These are phyloP conservation scores for Caenorhabditis inopinata DNA, from an alignment of 1,140 invertebrate genomes.

Conservation along the genomic window DNA sequence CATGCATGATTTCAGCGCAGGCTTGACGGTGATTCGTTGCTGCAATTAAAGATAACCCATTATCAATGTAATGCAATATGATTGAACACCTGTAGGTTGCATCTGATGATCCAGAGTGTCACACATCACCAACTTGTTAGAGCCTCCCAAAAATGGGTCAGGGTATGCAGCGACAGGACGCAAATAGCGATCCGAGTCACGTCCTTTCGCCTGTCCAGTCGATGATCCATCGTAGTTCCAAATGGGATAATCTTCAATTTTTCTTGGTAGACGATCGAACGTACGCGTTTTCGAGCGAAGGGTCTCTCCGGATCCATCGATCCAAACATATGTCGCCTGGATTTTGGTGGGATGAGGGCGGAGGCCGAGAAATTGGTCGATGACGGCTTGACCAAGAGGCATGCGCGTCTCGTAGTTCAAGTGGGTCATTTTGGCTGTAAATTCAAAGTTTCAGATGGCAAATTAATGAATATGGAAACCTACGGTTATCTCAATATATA, in stretches of 20 bases:
- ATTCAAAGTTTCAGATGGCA: background rate
- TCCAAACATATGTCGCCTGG: conserved; percentile 87
- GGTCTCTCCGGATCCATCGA: conserved; percentile 85
- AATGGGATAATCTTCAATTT: conserved; percentile 75
- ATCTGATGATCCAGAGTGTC: conserved; percentile 76
- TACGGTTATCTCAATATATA: background rate
- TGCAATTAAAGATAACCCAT: conserved; percentile 40
- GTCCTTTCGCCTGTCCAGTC: conserved; percentile 70
- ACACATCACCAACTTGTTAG: conserved; percentile 87
- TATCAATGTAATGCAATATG: too few relatives aligned
- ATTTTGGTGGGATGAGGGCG: conserved; percentile 47
- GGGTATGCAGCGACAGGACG: conserved; percentile 78
- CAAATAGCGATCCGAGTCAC: conserved; percentile 82
- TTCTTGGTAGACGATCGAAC: conserved; percentile 75
- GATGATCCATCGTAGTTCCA: conserved; percentile 95
- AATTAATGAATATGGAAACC: too few relatives aligned
- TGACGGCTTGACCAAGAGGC: conserved; percentile 44
- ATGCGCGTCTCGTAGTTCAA: conserved; percentile 44
- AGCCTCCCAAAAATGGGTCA: conserved; percentile 85
- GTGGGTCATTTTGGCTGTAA: conserved; percentile 20
- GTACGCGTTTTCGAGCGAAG: conserved; percentile 83
- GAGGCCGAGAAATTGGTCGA: conserved; percentile 53
- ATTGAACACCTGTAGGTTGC: conserved; percentile 74
- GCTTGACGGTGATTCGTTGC: conserved; percentile 71
- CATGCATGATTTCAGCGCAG: conserved; percentile 76